These are phyloP conservation scores for Anticlea derivata DNA, from an alignment of 2,888 invertebrate genomes.

Conservation along the genomic window DNA sequence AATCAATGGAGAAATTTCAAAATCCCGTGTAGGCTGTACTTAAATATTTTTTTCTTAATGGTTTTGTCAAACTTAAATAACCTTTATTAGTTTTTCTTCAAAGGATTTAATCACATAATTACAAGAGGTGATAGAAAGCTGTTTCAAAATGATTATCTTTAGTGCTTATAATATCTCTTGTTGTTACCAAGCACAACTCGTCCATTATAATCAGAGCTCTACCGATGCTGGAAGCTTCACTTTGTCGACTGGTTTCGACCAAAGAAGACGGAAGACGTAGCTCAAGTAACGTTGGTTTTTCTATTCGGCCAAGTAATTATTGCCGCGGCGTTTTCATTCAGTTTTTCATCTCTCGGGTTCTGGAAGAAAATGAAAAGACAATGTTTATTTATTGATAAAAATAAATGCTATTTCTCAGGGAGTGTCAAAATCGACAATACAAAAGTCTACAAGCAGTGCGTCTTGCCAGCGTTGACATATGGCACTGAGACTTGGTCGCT, in stretches of 20 bases:
- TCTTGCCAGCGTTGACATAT: no score
- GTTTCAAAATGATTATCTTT: conserved; percentile 1
- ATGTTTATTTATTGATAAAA: conserved; percentile 9
- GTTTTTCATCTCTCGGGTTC: conserved; percentile 14
- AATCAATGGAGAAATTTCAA: no score
- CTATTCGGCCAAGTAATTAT: conserved; percentile 17
- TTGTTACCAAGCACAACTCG: conserved; percentile 5
- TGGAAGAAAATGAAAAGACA: conserved; percentile 16
- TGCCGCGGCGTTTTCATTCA: conserved; percentile 17
- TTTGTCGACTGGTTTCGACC: not conserved
- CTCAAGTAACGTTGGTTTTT: conserved; percentile 9
- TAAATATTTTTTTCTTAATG: no score
- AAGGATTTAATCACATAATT: no score
- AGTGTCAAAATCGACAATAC: no score
- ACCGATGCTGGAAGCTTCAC: not conserved
- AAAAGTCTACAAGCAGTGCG: no score
- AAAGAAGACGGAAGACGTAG: not conserved
- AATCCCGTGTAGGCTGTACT: no score
- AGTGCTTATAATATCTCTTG: conserved; percentile 14
- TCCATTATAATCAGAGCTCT: conserved; percentile 8
- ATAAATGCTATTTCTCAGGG: not conserved
- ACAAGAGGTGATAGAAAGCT: not conserved
- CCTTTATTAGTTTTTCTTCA: not conserved
- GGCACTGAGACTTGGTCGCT: no score
- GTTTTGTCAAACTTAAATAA: no score